These are phyloP conservation scores for Pempheris klunzingeri DNA, from an alignment of 2,797 vertebrate species.

Conservation along the genomic window DNA sequence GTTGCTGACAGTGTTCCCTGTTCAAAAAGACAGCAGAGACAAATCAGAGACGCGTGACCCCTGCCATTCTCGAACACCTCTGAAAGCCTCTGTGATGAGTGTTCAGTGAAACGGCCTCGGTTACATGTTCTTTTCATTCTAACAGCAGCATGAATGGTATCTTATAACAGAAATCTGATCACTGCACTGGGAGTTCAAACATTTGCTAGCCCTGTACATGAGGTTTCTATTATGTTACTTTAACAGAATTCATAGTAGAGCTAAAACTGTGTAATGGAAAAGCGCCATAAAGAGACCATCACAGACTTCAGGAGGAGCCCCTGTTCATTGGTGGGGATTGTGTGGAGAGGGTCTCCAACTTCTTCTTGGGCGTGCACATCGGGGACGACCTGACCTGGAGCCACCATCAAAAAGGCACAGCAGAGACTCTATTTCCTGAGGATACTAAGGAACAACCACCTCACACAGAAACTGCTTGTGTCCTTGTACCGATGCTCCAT, in stretches of 20 bases:
- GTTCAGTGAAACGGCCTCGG: neutral
- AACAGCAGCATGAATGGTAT: constrained; percentile 6
- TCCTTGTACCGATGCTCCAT: too few species aligned
- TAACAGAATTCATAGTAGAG: neutral
- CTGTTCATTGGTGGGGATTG: too few species aligned
- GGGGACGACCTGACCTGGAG: too few species aligned
- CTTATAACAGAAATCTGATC: constrained; percentile 40
- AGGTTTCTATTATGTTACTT: neutral
- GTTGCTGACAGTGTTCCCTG: constrained; percentile 99
- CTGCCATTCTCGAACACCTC: neutral
- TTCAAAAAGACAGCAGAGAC: constrained; percentile 66
- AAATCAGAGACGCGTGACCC: constrained; percentile 7
- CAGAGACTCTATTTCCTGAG: too few species aligned
- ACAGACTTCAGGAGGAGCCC: too few species aligned
- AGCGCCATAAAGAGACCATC: too few species aligned
- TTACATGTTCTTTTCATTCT: neutral
- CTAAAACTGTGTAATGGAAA: too few species aligned
- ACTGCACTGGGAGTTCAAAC: constrained; percentile 1
- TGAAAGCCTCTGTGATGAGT: constrained; percentile 1
- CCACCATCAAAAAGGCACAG: too few species aligned
- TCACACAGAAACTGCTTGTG: too few species aligned
- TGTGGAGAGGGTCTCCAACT: too few species aligned
- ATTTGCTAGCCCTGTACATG: neutral
- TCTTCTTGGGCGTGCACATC: too few species aligned
- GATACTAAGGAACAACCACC: too few species aligned